Evolutionary conservation across 2,888 invertebrate species (phyloP).

Genomic region (Carabus problematicus): DNA sequence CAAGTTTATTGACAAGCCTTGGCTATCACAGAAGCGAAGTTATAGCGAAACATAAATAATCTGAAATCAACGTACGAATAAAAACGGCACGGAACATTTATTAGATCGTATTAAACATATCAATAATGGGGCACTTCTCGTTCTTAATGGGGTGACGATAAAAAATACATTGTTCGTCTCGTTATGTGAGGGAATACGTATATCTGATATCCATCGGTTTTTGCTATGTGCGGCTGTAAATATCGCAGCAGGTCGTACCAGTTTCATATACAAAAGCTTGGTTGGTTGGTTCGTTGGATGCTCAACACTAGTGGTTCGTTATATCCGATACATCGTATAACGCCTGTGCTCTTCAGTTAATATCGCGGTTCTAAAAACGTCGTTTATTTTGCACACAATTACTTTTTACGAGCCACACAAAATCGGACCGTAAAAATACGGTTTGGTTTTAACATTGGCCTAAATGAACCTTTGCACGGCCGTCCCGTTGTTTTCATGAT

Average conservation of each 20-base stretch:
- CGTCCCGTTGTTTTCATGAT: too few relatives aligned
- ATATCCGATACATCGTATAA: slow-evolving; percentile 18
- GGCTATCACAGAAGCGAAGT: too few relatives aligned
- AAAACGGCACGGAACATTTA: slow-evolving; percentile 32
- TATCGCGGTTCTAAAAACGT: slow-evolving; percentile 35
- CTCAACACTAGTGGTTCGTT: too few relatives aligned
- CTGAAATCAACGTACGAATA: slow-evolving; percentile 7
- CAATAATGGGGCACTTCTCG: slow-evolving; percentile 34
- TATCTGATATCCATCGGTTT: slow-evolving; percentile 34
- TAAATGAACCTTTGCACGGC: too few relatives aligned
- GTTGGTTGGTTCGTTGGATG: not conserved
- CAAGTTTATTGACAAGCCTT: too few relatives aligned
- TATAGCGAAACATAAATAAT: too few relatives aligned
- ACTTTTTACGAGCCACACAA: slow-evolving; percentile 38
- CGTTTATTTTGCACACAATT: slow-evolving; percentile 43
- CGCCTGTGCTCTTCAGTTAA: slow-evolving; percentile 38
- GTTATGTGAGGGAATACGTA: slow-evolving; percentile 29
- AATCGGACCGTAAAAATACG: slow-evolving; percentile 37
- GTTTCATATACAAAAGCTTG: not conserved
- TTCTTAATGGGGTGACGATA: slow-evolving; percentile 31
- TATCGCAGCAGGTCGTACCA: not conserved
- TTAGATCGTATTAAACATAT: slow-evolving; percentile 38
- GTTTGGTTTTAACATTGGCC: slow-evolving; percentile 20
- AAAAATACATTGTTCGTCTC: slow-evolving; percentile 40
- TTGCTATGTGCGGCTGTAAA: not conserved